Evolutionary conservation across 2,888 invertebrate species (phyloP).

Genomic region (Rhodophaea formosa): DNA sequence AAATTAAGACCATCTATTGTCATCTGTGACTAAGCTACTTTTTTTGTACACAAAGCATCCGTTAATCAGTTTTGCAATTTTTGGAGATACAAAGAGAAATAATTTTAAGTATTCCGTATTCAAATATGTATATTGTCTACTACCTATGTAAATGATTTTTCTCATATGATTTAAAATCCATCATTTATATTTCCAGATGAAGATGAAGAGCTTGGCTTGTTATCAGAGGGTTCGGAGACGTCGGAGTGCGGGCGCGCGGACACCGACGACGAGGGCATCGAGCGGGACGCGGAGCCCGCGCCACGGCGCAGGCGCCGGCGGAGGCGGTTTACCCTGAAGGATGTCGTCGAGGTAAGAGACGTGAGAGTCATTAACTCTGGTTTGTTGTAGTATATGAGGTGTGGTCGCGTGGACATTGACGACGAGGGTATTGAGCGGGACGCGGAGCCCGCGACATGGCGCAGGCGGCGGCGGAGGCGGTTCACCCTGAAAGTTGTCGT

Average conservation of each 20-base stretch:
- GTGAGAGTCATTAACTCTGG: background rate
- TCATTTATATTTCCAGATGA: conserved; percentile 53
- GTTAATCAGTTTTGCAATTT: too few species aligned
- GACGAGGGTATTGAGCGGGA: background rate
- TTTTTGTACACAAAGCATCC: too few species aligned
- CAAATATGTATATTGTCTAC: too few species aligned
- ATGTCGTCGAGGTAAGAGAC: conserved; percentile 80
- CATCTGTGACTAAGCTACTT: too few species aligned
- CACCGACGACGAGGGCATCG: conserved; percentile 93
- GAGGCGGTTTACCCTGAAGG: conserved; percentile 73
- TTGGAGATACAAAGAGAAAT: too few species aligned
- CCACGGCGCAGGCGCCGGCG: conserved; percentile 67
- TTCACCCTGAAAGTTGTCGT: background rate
- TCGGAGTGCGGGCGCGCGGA: conserved; percentile 71
- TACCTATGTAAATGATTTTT: too few species aligned
- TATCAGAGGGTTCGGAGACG: conserved; percentile 69
- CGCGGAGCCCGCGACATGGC: background rate
- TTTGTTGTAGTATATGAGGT: too few species aligned
- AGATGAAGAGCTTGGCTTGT: conserved; percentile 63
- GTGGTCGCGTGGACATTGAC: too few species aligned
- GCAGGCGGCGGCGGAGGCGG: background rate
- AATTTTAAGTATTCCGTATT: too few species aligned
- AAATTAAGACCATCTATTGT: too few species aligned
- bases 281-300: conserved; percentile 86
- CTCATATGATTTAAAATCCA: conserved; percentile 3